These are phyloP conservation scores for Drosophila pandora DNA, from an alignment of 1,140 invertebrate genomes.

Conservation along the genomic window DNA sequence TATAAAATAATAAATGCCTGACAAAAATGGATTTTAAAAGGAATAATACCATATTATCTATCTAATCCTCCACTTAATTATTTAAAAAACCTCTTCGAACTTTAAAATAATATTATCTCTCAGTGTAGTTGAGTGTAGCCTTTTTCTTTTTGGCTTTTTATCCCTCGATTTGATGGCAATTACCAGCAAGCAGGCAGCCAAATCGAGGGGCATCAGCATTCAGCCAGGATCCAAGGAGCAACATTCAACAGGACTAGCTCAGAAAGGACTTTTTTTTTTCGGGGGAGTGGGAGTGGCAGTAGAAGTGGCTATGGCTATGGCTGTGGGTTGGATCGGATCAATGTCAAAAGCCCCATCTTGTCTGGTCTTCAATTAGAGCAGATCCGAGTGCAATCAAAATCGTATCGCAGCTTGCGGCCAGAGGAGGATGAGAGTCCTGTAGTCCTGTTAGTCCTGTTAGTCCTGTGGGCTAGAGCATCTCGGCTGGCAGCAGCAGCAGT, in stretches of 20 bases:
- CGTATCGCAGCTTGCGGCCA: conserved; percentile 7
- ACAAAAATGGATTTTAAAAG: too few species aligned
- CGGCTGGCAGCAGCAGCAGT: too few species aligned
- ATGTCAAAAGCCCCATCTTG: conserved; percentile 46
- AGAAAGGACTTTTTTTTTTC: background rate
- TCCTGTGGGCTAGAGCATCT: too few species aligned
- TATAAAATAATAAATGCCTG: too few species aligned
- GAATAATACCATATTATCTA: too few species aligned
- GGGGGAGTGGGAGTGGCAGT: background rate
- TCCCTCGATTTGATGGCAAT: conserved; percentile 55
- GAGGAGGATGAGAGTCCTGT: background rate
- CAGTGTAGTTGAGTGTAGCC: conserved; percentile 27
- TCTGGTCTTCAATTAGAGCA: conserved; percentile 45
- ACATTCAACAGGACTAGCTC: background rate
- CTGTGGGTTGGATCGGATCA: conserved; percentile 34
- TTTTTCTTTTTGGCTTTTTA: conserved; percentile 37
- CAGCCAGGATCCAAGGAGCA: conserved; percentile 4
- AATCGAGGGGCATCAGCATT: conserved; percentile 21
- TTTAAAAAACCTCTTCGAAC: too few species aligned
- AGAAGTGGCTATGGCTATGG: background rate
- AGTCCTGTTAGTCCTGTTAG: background rate
- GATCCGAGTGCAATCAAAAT: conserved; percentile 44
- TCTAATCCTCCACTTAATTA: too few species aligned
- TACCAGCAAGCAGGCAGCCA: conserved; percentile 35
- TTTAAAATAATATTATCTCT: background rate